Conservation (phyloP, 2,113 vertebrate genomes). For the Paradoxurus hermaphroditus region DNA sequence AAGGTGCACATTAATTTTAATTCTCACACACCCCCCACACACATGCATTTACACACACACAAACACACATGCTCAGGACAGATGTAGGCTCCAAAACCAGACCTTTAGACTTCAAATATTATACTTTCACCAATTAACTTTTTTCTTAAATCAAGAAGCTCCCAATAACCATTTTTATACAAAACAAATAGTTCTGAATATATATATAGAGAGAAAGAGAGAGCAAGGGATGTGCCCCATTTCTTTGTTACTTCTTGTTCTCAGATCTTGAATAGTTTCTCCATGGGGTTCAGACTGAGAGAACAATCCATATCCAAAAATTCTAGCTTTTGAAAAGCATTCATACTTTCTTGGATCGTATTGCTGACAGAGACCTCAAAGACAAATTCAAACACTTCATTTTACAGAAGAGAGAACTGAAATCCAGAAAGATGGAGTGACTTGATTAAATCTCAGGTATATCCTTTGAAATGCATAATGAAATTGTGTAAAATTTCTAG, state of each 20-base stretch:
- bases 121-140: neutral
- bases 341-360: neutral
- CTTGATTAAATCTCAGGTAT: neutral
- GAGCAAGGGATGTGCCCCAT: neutral
- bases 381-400: slow-evolving; percentile 14
- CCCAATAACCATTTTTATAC: neutral
- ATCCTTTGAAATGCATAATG: neutral
- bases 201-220: neutral
- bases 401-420: neutral
- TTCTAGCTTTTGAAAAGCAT: slow-evolving; percentile 9
- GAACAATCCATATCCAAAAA: neutral
- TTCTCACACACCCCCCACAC: neutral
- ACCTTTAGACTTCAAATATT: neutral
- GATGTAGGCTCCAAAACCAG: neutral
- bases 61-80: neutral
- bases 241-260: slow-evolving; percentile 2
- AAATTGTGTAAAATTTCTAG: slow-evolving; percentile 27
- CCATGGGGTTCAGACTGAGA: neutral
- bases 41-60: neutral
- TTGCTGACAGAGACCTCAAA: neutral
- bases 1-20: neutral
- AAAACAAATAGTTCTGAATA: neutral
- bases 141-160: neutral
- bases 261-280: slow-evolving; percentile 21
- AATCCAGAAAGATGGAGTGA: slow-evolving; percentile 20